These are phyloP conservation scores for Eutrigla gurnardus DNA, from an alignment of 2,797 vertebrate genomes.

Conservation along the genomic window DNA sequence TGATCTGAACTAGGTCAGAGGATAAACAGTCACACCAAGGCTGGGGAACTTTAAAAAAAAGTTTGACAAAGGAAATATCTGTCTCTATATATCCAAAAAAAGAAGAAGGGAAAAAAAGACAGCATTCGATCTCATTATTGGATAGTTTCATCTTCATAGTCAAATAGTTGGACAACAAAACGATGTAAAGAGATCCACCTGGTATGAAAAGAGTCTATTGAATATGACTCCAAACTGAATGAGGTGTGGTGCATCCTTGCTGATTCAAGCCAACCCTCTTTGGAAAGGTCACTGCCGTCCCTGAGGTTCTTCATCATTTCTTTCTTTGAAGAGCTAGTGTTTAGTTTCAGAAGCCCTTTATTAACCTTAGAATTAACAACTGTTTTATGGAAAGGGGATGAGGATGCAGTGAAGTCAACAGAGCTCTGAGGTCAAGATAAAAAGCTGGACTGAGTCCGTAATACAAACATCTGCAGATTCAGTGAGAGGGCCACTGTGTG, in stretches of 20 bases:
- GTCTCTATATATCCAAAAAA: not conserved
- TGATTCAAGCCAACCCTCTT: conserved; percentile 33
- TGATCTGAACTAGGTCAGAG: conserved; percentile 33
- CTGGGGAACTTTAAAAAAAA: not conserved
- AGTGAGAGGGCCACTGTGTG: conserved; percentile 48
- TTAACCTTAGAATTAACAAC: conserved; percentile 73
- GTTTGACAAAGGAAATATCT: not conserved
- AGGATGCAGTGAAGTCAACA: conserved; percentile 67
- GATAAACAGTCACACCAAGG: conserved; percentile 10
- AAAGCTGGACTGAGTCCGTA: conserved; percentile 66
- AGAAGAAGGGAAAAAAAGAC: not conserved
- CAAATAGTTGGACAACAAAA: not conserved
- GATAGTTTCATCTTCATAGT: conserved; percentile 82
- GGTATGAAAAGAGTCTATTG: conserved; percentile 23
- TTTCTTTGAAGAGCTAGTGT: conserved; percentile 65
- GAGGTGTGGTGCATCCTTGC: conserved; percentile 30
- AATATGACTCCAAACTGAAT: conserved; percentile 29
- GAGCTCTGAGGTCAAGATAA: conserved; percentile 66
- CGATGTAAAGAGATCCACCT: not conserved
- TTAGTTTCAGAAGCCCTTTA: conserved; percentile 68
- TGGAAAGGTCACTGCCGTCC: conserved; percentile 61
- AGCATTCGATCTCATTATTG: conserved; percentile 21
- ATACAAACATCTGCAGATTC: conserved; percentile 67
- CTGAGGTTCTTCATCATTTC: conserved; percentile 41
- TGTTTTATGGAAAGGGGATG: conserved; percentile 73